phyloP scores from a whole-genome alignment of 35 echinoderm and acorn worm genomes.

The Anneissia japonica region DNA sequence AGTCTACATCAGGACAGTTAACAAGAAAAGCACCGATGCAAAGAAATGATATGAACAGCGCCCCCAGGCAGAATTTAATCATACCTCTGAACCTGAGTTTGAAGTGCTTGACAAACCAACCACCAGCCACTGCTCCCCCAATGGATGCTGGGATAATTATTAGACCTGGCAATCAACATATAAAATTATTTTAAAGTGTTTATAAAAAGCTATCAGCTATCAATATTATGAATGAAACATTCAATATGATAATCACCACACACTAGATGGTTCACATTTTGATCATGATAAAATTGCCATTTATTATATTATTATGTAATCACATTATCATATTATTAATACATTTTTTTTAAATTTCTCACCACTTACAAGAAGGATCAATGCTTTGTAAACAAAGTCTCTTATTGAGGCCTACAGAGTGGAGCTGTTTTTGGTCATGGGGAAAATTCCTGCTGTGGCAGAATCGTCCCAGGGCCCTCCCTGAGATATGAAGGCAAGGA shows the following conservation, averaged over 20 bases:
- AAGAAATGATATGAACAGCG: slow-evolving; percentile 64
- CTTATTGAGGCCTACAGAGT: too few relatives aligned
- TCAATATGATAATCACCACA: not conserved
- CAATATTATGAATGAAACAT: not conserved
- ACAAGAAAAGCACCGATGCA: slow-evolving; percentile 64
- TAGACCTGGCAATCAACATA: slow-evolving; percentile 37
- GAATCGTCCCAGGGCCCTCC: too few relatives aligned
- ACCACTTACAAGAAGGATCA: too few relatives aligned
- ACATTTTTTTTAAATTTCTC: not conserved
- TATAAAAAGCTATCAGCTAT: not conserved
- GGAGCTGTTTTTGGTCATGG: too few relatives aligned
- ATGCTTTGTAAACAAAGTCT: too few relatives aligned
- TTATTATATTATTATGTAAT: not conserved
- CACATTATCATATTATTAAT: not conserved
- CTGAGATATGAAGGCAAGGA: too few relatives aligned
- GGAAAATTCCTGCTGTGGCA: too few relatives aligned
- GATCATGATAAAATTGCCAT: not conserved
- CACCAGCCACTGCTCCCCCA: slow-evolving; percentile 61
- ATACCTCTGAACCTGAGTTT: slow-evolving; percentile 77
- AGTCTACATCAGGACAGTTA: slow-evolving; percentile 57
- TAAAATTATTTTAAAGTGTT: not conserved
- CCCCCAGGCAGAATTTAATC: slow-evolving; percentile 75
- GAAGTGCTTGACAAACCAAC: slow-evolving; percentile 78
- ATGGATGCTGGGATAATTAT: slow-evolving; percentile 79
- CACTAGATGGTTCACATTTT: not conserved